Conservation (phyloP, 2,113 vertebrate genomes). For the Leiothrix lutea region DNA sequence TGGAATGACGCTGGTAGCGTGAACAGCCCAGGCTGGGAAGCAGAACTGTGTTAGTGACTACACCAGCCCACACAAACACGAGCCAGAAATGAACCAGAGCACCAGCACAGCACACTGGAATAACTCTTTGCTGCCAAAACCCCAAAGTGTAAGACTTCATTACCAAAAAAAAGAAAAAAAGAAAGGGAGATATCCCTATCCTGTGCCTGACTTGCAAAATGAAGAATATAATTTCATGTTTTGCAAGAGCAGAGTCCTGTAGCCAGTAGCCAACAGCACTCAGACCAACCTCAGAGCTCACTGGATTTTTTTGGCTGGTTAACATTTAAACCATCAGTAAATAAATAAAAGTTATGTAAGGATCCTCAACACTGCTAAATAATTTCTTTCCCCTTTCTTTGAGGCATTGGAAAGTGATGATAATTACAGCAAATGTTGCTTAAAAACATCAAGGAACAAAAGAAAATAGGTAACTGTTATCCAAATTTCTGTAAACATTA, state of each 20-base stretch:
- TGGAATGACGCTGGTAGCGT: background rate
- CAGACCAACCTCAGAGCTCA: background rate
- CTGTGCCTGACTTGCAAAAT: background rate
- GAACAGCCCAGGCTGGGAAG: background rate
- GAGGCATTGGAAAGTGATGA: background rate
- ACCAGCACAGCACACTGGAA: background rate
- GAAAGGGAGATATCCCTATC: background rate
- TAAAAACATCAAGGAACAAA: background rate
- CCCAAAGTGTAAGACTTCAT: background rate
- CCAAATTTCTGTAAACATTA: background rate
- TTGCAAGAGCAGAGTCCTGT: background rate
- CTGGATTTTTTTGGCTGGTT: background rate
- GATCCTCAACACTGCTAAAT: background rate
- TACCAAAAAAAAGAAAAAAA: background rate
- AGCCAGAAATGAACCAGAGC: background rate
- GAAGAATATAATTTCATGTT: background rate
- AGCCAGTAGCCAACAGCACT: background rate
- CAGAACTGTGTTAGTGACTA: background rate
- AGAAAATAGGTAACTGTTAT: background rate
- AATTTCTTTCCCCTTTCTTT: background rate
- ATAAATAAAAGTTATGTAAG: background rate
- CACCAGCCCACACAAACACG: background rate
- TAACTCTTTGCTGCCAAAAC: background rate
- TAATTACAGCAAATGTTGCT: background rate
- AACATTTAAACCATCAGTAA: background rate